Percentiles rank a stretch among this genome's conserved stretches.
phyloP scores from a whole-genome alignment of 2,888 invertebrate genomes.

The Lydus trimaculatus region DNA sequence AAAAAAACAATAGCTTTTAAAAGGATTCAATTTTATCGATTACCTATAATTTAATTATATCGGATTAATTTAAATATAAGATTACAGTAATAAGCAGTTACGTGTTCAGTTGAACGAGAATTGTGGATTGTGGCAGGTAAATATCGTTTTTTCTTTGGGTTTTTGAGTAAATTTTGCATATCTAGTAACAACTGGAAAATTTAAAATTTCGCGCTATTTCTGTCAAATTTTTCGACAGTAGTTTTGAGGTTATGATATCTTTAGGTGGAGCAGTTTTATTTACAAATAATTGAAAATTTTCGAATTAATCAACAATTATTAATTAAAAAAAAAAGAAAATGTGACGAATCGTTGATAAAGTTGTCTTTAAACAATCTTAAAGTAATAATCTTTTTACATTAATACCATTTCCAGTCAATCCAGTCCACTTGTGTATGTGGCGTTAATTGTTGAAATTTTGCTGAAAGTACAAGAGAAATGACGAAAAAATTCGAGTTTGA shows the following conservation, averaged over 20 bases:
- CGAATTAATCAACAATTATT: neutral
- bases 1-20: neutral
- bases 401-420: too few species aligned
- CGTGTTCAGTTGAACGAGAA: neutral
- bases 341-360: neutral
- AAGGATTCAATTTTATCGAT: neutral
- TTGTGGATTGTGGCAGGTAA: neutral
- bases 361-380: too few species aligned
- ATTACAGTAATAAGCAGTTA: neutral
- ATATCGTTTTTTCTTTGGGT: neutral
- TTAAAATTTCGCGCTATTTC: neutral
- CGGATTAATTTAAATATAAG: neutral
- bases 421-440: too few species aligned
- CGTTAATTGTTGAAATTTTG: neutral
- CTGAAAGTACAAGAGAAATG: constrained; percentile 67
- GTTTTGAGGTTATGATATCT: neutral
- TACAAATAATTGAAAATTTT: neutral
- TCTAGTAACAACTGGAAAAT: neutral
- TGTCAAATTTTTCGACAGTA: neutral
- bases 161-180: too few species aligned
- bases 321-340: neutral
- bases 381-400: too few species aligned
- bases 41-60: neutral
- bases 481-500: constrained; percentile 99
- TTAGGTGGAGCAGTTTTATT: neutral